Percentiles rank a stretch among this genome's conserved stretches.
phyloP scores from a whole-genome alignment of 2,888 invertebrate genomes.

The Phortica magna region DNA sequence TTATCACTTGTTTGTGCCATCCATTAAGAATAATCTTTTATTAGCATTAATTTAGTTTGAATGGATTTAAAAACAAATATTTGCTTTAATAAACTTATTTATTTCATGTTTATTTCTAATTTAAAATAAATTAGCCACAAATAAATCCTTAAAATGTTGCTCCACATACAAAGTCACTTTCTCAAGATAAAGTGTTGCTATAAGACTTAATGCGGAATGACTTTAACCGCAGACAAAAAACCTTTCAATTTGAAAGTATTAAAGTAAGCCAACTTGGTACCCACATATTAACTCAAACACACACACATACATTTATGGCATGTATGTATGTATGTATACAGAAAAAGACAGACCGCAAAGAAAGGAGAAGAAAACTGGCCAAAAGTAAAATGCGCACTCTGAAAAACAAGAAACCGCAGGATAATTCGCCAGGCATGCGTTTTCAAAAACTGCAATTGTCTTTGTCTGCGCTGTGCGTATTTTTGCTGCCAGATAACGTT shows the following conservation, averaged over 20 bases:
- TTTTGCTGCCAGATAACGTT: conserved; percentile 29
- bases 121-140: no score
- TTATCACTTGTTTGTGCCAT: no score
- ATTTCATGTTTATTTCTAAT: no score
- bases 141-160: no score
- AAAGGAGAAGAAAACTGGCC: neutral
- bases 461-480: conserved; percentile 15
- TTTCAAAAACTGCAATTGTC: conserved; percentile 17
- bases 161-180: neutral
- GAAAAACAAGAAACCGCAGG: conserved; percentile 20
- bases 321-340: neutral
- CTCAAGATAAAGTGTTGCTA: neutral
- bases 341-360: neutral
- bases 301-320: neutral
- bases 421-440: conserved; percentile 20
- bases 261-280: neutral
- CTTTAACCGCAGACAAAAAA: conserved; percentile 10
- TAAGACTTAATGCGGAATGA: neutral
- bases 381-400: neutral
- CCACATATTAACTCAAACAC: neutral
- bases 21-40: no score
- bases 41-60: no score
- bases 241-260: neutral
- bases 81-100: no score
- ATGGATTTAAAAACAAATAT: no score